Evolutionary conservation across 2,888 invertebrate genomes (phyloP).

Genomic region (Baronia brevicornis): DNA sequence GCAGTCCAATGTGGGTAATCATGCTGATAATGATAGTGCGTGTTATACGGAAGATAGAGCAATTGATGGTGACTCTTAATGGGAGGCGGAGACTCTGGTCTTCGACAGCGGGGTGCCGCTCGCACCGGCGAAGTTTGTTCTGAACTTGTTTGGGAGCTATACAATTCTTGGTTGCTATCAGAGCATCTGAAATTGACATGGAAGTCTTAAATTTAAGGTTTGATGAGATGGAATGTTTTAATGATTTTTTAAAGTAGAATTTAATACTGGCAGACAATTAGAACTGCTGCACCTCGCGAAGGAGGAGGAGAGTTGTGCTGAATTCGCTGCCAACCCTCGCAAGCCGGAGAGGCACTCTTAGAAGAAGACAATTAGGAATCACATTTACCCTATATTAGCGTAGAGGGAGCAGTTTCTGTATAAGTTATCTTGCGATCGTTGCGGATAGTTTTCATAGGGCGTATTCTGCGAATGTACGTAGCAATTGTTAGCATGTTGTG

Average conservation of each 20-base stretch:
- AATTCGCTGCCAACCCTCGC: no score
- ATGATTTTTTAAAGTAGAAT: no score
- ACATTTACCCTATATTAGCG: slow-evolving; percentile 59
- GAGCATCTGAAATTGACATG: slow-evolving; percentile 46
- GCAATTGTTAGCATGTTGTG: slow-evolving; percentile 52
- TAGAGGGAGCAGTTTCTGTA: slow-evolving; percentile 74
- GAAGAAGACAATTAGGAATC: neutral
- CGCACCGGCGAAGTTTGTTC: slow-evolving; percentile 66
- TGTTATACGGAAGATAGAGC: slow-evolving; percentile 81
- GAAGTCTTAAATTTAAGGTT: neutral
- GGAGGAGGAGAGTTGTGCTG: no score
- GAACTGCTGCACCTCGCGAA: no score
- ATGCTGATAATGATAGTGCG: slow-evolving; percentile 56
- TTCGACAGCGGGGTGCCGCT: slow-evolving; percentile 47
- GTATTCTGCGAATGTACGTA: slow-evolving; percentile 50
- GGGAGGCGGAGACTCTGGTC: slow-evolving; percentile 83
- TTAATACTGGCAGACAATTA: no score
- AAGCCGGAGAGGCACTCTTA: no score
- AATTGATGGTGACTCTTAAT: slow-evolving; percentile 81
- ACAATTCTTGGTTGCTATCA: slow-evolving; percentile 65
- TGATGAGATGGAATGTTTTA: neutral
- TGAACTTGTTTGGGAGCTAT: slow-evolving; percentile 64
- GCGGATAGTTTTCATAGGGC: slow-evolving; percentile 46
- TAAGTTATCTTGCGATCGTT: slow-evolving; percentile 55
- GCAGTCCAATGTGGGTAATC: slow-evolving; percentile 49